Percentiles rank a stretch among this genome's conserved stretches.
Evolutionary conservation across 1,140 invertebrate genomes (phyloP).

Genomic region (Arctopsyche grandis): DNA sequence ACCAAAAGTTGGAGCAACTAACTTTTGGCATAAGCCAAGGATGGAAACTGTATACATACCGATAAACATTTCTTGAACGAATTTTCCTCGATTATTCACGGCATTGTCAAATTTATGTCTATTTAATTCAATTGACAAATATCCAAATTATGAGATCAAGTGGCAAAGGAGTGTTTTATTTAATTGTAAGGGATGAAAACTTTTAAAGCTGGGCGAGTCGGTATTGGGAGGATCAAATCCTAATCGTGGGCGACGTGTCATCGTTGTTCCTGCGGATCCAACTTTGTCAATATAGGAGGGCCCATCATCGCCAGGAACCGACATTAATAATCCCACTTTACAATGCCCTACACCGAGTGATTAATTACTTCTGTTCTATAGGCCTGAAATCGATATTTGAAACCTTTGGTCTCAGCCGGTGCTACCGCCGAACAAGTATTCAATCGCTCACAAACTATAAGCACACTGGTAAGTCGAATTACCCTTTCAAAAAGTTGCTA

Average conservation of each 20-base stretch:
- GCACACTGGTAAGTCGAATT: too few relatives aligned
- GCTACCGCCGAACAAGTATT: neutral
- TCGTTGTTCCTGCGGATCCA: conserved; percentile 1
- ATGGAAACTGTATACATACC: too few relatives aligned
- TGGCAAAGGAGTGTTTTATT: too few relatives aligned
- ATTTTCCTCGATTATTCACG: too few relatives aligned
- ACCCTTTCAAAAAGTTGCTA: too few relatives aligned
- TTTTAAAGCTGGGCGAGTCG: neutral
- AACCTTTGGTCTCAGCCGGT: neutral
- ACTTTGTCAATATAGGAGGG: conserved; percentile 31
- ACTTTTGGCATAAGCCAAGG: neutral
- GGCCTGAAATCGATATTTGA: conserved; percentile 7
- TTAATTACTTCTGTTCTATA: conserved; percentile 19
- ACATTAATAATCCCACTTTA: conserved; percentile 41
- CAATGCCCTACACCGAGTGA: conserved; percentile 23
- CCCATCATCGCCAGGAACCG: conserved; percentile 38
- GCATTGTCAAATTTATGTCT: too few relatives aligned
- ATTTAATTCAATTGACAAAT: too few relatives aligned
- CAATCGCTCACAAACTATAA: too few relatives aligned
- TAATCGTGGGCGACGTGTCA: conserved; percentile 3
- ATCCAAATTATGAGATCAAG: too few relatives aligned
- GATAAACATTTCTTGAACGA: too few relatives aligned
- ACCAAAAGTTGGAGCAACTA: conserved; percentile 30
- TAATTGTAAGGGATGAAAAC: neutral
- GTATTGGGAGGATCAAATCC: neutral